Evolutionary conservation across 1,140 invertebrate species (phyloP), one percentile per base, ranked within the genome.

Genomic region (Scaptomyza montana): DNA sequence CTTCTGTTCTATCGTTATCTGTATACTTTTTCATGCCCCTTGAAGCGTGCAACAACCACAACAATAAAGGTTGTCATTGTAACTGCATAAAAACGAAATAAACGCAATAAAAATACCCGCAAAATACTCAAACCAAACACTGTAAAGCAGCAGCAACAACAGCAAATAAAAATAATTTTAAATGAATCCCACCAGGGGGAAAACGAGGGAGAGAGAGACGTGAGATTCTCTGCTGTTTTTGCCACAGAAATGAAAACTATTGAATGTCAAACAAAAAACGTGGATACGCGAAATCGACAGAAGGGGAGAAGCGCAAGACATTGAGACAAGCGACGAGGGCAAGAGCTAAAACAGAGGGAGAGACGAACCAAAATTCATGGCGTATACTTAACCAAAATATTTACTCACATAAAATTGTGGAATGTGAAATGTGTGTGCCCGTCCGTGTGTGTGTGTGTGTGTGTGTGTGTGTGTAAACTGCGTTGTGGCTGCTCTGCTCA

Each of bases 311-410:
- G 53, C 21, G 45, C 49, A 7, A 39, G 30, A 60, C 28, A 78
- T 16, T 13, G 49, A 60, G 59, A 54, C 12, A 25, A 39, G 49
- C 36, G 43, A 47, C 19, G 12, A 13, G 33, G 13, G 28, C 25
- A 39, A 57, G 39, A 62, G 8, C 12, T 6, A 33, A 13, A 36
- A 25, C 7, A 30, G 61, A 49, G 41, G 25, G 16, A 13, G 50
- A 50, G 39, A 36, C 39, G 67, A 41, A 45, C 46, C 49, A 33
- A 49, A 47, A 47, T 30, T 51, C 81, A 67, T 41, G 75, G 82
- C 81, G 82, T 86, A 81, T 87, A 78, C 81, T 86, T 86, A 87
- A 87, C 78, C 66, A 86, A 80, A 85, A 87, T 81, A 81, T 85
- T 85, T 86, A 81, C 81, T 54, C 63, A 69, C 49, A 33, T 54